Evolutionary conservation across 2,888 invertebrate species (phyloP).

Genomic region (Halocaridina rubra): DNA sequence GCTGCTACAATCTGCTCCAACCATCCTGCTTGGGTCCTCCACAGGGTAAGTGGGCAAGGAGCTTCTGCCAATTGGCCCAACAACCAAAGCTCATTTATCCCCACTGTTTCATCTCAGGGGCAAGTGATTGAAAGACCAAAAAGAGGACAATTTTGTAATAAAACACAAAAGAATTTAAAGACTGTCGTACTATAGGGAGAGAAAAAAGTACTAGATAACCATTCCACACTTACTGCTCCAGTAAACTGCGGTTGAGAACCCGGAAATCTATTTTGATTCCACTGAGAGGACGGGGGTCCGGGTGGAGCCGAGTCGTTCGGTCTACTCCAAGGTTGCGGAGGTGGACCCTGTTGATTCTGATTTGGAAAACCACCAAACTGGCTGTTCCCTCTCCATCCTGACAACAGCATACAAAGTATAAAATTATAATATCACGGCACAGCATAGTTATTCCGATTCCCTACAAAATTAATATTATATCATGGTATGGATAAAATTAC

Average conservation of each 20-base stretch:
- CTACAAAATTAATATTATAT: neutral
- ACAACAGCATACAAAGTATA: neutral
- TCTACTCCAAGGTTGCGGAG: slow-evolving; percentile 57
- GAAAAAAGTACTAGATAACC: neutral
- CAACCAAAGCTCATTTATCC: too few species aligned
- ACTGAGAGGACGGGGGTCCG: slow-evolving; percentile 47
- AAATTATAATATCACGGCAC: neutral
- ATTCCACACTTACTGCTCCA: slow-evolving; percentile 25
- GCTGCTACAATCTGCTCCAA: too few species aligned
- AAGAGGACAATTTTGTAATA: too few species aligned
- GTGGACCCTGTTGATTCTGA: slow-evolving; percentile 66
- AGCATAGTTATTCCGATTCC: neutral
- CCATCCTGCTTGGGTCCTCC: too few species aligned
- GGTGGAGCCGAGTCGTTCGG: slow-evolving; percentile 52
- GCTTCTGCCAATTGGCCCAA: too few species aligned
- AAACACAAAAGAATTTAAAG: too few species aligned
- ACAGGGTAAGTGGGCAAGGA: too few species aligned
- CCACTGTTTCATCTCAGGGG: too few species aligned
- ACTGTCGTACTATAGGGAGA: too few species aligned
- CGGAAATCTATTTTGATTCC: slow-evolving; percentile 53
- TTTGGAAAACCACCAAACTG: slow-evolving; percentile 52
- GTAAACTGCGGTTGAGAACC: slow-evolving; percentile 41
- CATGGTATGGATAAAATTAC: neutral
- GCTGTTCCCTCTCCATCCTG: slow-evolving; percentile 56
- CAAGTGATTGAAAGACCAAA: too few species aligned